These are phyloP conservation scores for Plutomurus gul DNA, from an alignment of 1,140 invertebrate genomes.

Conservation along the genomic window DNA sequence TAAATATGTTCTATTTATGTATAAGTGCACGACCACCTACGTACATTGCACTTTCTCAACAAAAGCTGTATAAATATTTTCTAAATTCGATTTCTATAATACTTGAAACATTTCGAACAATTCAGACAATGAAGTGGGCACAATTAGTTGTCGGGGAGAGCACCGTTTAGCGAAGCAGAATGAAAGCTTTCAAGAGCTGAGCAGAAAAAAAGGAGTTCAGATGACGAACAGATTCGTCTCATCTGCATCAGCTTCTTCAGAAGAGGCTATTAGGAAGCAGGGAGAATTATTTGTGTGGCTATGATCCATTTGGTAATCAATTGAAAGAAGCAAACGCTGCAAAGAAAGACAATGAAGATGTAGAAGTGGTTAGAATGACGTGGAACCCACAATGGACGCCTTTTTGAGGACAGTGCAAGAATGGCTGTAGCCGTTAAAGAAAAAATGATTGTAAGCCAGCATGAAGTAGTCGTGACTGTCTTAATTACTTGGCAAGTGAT, in stretches of 20 bases:
- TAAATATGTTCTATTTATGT: background rate
- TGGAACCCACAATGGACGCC: background rate
- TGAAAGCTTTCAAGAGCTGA: no score
- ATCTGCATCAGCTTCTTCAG: slow-evolving; percentile 8
- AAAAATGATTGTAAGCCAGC: background rate
- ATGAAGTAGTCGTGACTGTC: no score
- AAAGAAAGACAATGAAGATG: background rate
- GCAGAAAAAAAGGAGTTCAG: background rate
- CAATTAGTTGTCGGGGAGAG: background rate
- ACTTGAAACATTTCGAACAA: no score
- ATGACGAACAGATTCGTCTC: background rate
- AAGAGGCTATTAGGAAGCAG: slow-evolving; percentile 32
- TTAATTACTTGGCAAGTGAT: no score
- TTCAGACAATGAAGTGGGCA: no score
- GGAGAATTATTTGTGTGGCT: background rate
- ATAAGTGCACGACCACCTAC: background rate
- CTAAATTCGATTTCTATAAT: no score
- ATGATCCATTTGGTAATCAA: background rate
- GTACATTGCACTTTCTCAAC: background rate
- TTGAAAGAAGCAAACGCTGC: background rate
- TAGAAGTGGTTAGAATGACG: background rate
- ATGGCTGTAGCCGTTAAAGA: background rate
- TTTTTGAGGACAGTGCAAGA: background rate
- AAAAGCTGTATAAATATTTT: no score
- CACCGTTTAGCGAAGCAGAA: background rate